Conservation (phyloP, 2,113 vertebrate genomes). For the Sorex araneus region DNA sequence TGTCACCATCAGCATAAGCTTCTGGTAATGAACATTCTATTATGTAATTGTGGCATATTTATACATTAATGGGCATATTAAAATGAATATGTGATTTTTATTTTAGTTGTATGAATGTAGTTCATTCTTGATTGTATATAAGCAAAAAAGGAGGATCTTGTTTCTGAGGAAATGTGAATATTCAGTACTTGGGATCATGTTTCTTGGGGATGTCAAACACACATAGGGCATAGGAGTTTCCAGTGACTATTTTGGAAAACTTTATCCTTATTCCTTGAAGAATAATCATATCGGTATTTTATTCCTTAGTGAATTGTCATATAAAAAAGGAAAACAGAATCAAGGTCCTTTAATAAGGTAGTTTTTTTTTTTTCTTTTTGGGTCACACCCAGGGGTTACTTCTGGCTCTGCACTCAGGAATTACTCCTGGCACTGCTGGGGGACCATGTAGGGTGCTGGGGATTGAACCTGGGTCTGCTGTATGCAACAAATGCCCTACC, state of each 20-base stretch:
- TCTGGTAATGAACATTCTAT: neutral
- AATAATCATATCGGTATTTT: neutral
- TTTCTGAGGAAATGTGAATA: neutral
- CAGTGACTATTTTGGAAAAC: neutral
- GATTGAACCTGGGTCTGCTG: too few species aligned
- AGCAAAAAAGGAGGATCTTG: neutral
- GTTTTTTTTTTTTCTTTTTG: too few species aligned
- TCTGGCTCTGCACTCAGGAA: too few species aligned
- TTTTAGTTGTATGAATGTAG: conserved; percentile 16
- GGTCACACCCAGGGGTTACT: too few species aligned
- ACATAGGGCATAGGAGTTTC: neutral
- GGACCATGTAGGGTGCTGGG: too few species aligned
- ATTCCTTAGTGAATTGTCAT: neutral
- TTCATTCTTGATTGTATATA: conserved; percentile 11
- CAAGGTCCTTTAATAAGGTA: neutral
- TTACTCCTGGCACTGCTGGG: too few species aligned
- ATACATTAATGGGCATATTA: neutral
- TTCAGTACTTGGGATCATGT: neutral
- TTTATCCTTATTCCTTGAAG: neutral
- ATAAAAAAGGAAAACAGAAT: conserved; percentile 5
- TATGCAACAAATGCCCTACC: too few species aligned
- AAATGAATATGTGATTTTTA: conserved; percentile 32
- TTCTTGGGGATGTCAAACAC: neutral
- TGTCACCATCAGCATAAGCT: neutral
- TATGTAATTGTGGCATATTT: neutral